Conservation (phyloP, 2,113 vertebrate genomes). For the Rhea pennata region DNA sequence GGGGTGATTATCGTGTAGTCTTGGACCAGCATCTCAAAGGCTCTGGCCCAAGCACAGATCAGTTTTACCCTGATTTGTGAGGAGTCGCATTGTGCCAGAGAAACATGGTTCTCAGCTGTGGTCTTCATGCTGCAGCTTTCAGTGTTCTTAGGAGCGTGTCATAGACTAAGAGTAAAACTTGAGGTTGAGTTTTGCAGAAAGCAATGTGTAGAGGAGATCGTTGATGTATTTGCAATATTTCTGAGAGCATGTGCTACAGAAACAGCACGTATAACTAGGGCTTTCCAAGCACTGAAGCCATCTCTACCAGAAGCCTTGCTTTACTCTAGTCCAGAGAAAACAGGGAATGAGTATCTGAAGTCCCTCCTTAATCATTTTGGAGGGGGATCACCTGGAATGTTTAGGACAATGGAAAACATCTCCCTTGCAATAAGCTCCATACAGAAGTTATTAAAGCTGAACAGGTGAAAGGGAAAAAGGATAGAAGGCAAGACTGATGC, state of each 20-base stretch:
- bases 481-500: background rate
- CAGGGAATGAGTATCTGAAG: accelerated
- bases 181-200: background rate
- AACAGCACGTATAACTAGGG: accelerated
- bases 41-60: background rate
- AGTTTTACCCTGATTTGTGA: background rate
- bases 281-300: background rate
- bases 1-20: background rate
- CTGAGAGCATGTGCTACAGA: background rate
- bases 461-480: background rate
- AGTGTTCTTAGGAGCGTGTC: background rate
- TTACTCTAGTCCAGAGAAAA: background rate
- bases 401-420: background rate
- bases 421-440: accelerated
- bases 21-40: background rate
- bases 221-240: background rate
- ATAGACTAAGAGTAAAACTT: background rate
- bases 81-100: background rate
- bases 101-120: background rate
- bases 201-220: accelerated
- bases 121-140: background rate
- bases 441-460: background rate
- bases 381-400: background rate
- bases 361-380: background rate
- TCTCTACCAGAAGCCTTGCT: background rate